These are phyloP conservation scores for Cotesia glomerata DNA, from an alignment of 1,140 invertebrate genomes.

Conservation along the genomic window DNA sequence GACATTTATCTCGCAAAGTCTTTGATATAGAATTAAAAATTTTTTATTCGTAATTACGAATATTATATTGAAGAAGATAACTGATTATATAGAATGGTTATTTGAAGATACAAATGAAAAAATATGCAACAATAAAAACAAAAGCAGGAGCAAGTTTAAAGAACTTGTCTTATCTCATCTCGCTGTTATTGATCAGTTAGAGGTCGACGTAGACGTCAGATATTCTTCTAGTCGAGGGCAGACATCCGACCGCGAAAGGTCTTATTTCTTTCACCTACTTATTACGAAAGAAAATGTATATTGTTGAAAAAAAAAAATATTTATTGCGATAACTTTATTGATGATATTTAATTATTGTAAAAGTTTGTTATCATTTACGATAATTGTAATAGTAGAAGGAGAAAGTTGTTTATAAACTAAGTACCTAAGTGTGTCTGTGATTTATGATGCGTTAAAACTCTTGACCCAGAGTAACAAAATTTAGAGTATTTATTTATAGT, in stretches of 20 bases:
- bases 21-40: constrained; percentile 38
- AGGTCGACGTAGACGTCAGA: not conserved
- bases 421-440: constrained; percentile 33
- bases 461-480: constrained; percentile 23
- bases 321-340: no score
- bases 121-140: no score
- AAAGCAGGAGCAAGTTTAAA: no score
- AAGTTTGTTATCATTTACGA: no score
- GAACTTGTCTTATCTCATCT: not conserved
- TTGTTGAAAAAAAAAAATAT: not conserved
- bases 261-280: not conserved
- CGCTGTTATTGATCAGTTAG: not conserved
- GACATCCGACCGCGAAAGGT: not conserved
- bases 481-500: constrained; percentile 26
- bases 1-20: constrained; percentile 42
- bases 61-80: no score
- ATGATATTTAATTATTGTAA: no score
- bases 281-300: not conserved
- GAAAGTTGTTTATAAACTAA: not conserved
- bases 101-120: no score
- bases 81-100: no score
- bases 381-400: no score
- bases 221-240: constrained; percentile 24
- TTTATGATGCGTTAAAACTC: constrained; percentile 26
- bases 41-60: not conserved